Base-by-base conservation (phyloP, 2,888 invertebrate genomes). In the Chymomyza procnemis region DNA sequence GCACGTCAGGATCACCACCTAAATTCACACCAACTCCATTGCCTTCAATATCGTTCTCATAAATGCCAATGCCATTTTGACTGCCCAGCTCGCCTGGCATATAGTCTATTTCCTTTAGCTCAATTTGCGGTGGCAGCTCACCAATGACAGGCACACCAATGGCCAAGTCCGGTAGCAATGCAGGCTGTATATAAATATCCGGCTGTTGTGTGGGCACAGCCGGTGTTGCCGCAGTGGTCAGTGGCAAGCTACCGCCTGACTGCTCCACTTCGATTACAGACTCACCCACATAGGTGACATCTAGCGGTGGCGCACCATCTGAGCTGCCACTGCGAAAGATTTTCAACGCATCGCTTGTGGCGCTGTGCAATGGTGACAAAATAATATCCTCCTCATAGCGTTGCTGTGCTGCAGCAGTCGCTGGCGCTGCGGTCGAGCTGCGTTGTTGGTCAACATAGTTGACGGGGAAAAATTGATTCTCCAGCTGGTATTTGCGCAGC, bases 91-190 rank as follows among this genome's bases (percentile, higher is more conserved):
- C 89, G 18, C 83, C 88, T 16, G 90, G 90, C 87, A 90, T 88
- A 67, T 88, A 91, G 76, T 91, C 91, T 72, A 91, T 90, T 83
- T 91, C 90, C 74, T 90, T 90, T 2, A 91, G 80, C 74, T 91
- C 91, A 67, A 91, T 91, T 79, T 91, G 91, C 18, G 91, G 91
- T 18, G 91, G 91, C 34, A 91, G 68, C 72, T 91, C 91, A 1
- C 90, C 91, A 66, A 91, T 91, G 2, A 91, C 90, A 0, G 91
- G 91, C 18, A 91, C 91, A 12, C 91, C 91, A 30, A 91, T 90
- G 1, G 91, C 88, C 79, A 91, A 77, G 64, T 90, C 90, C 4
- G 91, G 90, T n/a, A 90, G 76, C 50, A 90, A 79, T 8, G 90
- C 90, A 6, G 91, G 91, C 67, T 91, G 90, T 59, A 91, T 91